Base-by-base conservation (phyloP, 2,113 vertebrate genomes). In the Pyrgilauda ruficollis region DNA sequence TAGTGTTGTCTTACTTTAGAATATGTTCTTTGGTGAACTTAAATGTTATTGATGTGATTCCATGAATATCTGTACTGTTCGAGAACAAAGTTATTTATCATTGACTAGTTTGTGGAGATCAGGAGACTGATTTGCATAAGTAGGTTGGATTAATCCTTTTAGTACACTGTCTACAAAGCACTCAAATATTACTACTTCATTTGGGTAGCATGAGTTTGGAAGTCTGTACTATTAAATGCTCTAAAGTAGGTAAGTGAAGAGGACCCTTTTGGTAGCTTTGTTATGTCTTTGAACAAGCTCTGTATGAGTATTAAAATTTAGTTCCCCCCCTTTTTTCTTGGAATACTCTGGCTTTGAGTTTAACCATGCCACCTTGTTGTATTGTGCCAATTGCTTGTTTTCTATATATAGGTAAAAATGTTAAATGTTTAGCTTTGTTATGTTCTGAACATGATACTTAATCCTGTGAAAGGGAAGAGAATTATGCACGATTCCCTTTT, bases 301-400 rank as follows among this genome's bases (percentile, higher is more conserved):
- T 70, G 13, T 77, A 9, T 52, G 72, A 87, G 23, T 26, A 22
- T 10, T 26, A 35, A 19, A 9, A 52, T 35, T 49, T 41, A 12
- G 46, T 64, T 16, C 3, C 5, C 1, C 1, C 3, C 1, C 1
- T 28, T 82, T 84, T 39, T 53, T 21, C 12, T 47, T 44, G 28
- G 13, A 85, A 7, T 84, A 39, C 35, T 88, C 31, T 77, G 30
- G 18, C 1, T 80, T 80, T 74, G 18, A 55, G 35, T 50, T 90
- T 66, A 89, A 92, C 59, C 19, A 7, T 72, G 28, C 18, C 41
- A 62, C 5, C 26, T 62, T 74, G 22, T n/a, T 21, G 4, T 10
- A 3, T 66, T 82, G 18, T 88, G 43, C 23, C 28, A 19, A 61
- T 84, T 69, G 28, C 16, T 83, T 21, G 17, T 81, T 89, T 89